These are phyloP conservation scores for Prinia subflava DNA, from an alignment of 2,113 vertebrate species.

Conservation along the genomic window DNA sequence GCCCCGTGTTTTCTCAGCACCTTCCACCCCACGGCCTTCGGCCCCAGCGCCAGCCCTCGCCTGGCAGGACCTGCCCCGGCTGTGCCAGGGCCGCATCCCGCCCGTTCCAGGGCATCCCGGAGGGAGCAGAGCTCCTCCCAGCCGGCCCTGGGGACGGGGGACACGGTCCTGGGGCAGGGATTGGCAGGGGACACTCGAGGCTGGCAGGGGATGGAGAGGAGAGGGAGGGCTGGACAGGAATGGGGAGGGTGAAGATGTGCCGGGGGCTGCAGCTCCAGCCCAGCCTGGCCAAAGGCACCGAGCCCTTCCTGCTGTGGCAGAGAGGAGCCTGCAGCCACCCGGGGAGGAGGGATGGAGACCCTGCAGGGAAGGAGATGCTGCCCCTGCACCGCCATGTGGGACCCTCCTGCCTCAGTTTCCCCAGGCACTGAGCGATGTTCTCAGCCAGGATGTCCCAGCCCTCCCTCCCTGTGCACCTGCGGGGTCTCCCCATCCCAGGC, in stretches of 20 bases:
- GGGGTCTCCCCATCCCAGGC: fast-evolving
- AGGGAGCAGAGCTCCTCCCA: fast-evolving
- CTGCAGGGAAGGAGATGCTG: fast-evolving
- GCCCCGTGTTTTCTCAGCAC: constrained; percentile 50
- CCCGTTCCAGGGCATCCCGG: neutral
- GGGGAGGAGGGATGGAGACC: neutral
- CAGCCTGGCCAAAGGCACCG: fast-evolving
- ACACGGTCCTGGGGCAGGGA: neutral
- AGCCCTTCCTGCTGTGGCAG: fast-evolving
- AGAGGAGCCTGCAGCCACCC: neutral
- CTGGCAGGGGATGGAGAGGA: neutral
- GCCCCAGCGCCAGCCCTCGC: neutral
- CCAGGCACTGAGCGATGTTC: fast-evolving
- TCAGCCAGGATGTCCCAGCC: fast-evolving
- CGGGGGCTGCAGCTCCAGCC: neutral
- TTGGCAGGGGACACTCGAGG: neutral
- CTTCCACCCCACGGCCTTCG: constrained; percentile 19
- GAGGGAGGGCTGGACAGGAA: neutral
- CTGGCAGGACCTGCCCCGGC: neutral
- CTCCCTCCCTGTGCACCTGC: fast-evolving
- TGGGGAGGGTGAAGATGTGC: neutral
- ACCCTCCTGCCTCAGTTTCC: constrained; percentile 12
- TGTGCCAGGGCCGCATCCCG: fast-evolving
- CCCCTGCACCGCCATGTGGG: neutral
- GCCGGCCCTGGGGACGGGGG: neutral